Evolutionary conservation across 2,797 vertebrate species (phyloP).

Genomic region (Pampus argenteus): DNA sequence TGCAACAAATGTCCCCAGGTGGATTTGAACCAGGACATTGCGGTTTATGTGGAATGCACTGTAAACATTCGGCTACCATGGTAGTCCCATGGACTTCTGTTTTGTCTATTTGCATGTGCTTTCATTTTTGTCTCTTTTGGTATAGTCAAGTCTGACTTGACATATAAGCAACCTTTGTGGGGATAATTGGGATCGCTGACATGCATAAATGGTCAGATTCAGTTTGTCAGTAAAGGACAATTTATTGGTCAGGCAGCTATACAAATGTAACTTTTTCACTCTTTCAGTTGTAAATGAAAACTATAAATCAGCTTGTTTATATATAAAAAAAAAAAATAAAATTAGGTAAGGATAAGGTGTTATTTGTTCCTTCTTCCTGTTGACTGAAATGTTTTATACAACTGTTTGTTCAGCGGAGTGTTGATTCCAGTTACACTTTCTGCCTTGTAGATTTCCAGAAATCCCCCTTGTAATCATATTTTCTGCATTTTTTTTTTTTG

Average conservation of each 20-base stretch:
- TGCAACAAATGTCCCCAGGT: too few species aligned
- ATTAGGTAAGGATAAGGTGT: not conserved
- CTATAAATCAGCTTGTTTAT: not conserved
- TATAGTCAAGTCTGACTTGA: conserved; percentile 6
- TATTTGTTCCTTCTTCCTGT: not conserved
- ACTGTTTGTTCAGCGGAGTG: not conserved
- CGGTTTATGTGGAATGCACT: too few species aligned
- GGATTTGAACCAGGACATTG: too few species aligned
- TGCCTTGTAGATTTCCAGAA: conserved; percentile 43
- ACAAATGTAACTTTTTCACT: conserved; percentile 4
- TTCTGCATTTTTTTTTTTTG: conserved; percentile 37
- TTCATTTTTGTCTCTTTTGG: not conserved
- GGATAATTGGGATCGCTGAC: too few species aligned
- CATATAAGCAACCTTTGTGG: conserved; percentile 13
- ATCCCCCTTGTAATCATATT: conserved; percentile 20
- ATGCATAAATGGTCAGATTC: conserved; percentile 12
- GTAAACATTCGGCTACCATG: too few species aligned
- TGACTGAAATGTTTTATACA: not conserved
- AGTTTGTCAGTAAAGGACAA: not conserved
- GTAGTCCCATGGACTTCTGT: too few species aligned
- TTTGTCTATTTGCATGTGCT: not conserved
- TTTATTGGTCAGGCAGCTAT: not conserved
- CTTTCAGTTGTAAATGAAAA: conserved; percentile 4
- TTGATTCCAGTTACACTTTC: conserved; percentile 22
- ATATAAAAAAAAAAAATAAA: not conserved